Evolutionary conservation across 2,888 invertebrate genomes (phyloP), one percentile per base, ranked within the genome.

Genomic region (Dusona sp.): DNA sequence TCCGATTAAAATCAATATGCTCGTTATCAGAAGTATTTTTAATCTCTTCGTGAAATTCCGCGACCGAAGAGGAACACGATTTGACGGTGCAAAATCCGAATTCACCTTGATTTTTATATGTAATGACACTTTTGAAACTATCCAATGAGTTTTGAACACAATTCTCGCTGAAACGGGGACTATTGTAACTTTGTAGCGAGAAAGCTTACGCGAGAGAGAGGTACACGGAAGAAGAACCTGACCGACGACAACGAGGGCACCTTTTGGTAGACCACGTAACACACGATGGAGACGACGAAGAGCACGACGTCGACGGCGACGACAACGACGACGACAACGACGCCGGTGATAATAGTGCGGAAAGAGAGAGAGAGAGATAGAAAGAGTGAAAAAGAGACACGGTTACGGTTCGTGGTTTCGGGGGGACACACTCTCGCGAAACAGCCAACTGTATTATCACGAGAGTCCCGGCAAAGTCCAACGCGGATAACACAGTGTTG

Each of bases 401-500:
- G 29, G 68, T 77, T 61, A 77, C 86, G 83, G 57, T 48, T 83
- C 68, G 83, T 75, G 74, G 68, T 77, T 86, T 80, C 77, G 77
- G 78, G 70, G 73, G 51, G 73, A 42, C 42, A 77, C 38, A 84
- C 81, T 74, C 82, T 85, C 82, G 85, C 79, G 85, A 85, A 85
- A 85, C 85, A 81, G 82, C 70, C 85, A 75, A 83, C 77, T 82
- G 48, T 75, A 75, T 70, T 79, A 78, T 79, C 79, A 70, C 79
- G 70, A 64, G 51, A 83, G 70, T 73, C 77, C 75, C 80, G 78
- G 65, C 78, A 61, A 83, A 73, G 75, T 22, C 64, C 33, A 64
- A 72, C 64, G 51, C 67, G 64, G 48, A 73, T 51, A 67, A 51
- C 33, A 61, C 33, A 65, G 48, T 29, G 19, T 80, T 54, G 36